phyloP scores from a whole-genome alignment of 2,797 vertebrate species.

The Cephalopachus bancanus region DNA sequence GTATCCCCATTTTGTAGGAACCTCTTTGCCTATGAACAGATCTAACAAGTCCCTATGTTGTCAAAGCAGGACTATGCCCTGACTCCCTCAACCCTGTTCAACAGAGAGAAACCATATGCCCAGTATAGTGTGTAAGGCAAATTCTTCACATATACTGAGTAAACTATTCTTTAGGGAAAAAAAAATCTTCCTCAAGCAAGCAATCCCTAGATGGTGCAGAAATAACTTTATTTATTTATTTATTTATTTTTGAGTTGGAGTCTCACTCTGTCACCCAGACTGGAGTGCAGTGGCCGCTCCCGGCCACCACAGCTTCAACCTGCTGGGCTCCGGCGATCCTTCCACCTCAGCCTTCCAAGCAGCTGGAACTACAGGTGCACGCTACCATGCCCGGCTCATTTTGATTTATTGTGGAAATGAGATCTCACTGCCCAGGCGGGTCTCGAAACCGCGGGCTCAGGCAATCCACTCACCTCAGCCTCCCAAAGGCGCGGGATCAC shows the following conservation, averaged over 20 bases:
- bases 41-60: neutral
- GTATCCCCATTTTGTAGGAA: neutral
- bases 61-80: neutral
- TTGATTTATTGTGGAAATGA: neutral
- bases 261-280: neutral
- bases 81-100: neutral
- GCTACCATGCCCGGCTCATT: neutral
- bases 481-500: neutral
- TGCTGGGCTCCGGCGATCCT: neutral
- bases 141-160: neutral
- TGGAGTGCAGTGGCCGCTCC: neutral
- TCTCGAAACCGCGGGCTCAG: neutral
- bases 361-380: neutral
- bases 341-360: rapidly evolving
- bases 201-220: neutral
- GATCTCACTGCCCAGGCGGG: neutral
- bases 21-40: neutral
- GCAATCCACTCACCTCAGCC: neutral
- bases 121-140: neutral
- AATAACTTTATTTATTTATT: neutral
- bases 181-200: neutral
- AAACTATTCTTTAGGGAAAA: neutral
- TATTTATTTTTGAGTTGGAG: neutral
- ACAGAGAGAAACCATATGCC: neutral
- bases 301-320: neutral